Base-by-base conservation (phyloP, 2,888 invertebrate species). In the Acleris literana region DNA sequence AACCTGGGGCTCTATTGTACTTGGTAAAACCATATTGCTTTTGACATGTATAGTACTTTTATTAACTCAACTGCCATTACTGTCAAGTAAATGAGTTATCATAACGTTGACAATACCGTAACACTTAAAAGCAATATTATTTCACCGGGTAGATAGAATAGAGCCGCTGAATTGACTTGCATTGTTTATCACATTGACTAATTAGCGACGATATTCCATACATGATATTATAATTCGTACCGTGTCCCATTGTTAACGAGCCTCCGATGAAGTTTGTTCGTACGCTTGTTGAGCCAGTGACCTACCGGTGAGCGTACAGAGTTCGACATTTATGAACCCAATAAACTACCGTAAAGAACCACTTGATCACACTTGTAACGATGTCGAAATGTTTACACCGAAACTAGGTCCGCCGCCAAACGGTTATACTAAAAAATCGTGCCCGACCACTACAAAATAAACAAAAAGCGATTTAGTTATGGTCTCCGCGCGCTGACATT, bases 181-280 rank as follows among this genome's bases (percentile, higher is more conserved):
- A 33, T 33, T 33, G 9, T 13, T 13, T 11, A 39, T 25, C 25
- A 6, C 25, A 25, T 25, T 25, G 39, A 13, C 13, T 39, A 39
- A 39, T 39, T 13, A 13, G 13, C 39, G 13, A 39, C 13, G 11
- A 39, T 13, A 39, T 13, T 13, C 11, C 9, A 13, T 4, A 39
- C 39, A 16, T 46, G 0, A 46, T 46, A 48, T 25, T 77, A 74
- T 71, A 76, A 78, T 76, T 75, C 83, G 74, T 92, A 92, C 92
- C 91, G 86, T 84, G 85, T 85, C 80, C 87, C 91, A 90, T 90
- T 88, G 80, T 86, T 79, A 75, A 78, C 81, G 76, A 91, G 86
- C 78, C 84, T 86, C 74, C 81, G 82, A 61, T 90, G 88, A 64
- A 92, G 78, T 78, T 84, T 81, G 76, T 85, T 83, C 68, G 87